A percentile compares a stretch with the other conserved stretches of the same genome.
Conservation (phyloP, 2,888 invertebrate genomes). For the Acheta domesticus region DNA sequence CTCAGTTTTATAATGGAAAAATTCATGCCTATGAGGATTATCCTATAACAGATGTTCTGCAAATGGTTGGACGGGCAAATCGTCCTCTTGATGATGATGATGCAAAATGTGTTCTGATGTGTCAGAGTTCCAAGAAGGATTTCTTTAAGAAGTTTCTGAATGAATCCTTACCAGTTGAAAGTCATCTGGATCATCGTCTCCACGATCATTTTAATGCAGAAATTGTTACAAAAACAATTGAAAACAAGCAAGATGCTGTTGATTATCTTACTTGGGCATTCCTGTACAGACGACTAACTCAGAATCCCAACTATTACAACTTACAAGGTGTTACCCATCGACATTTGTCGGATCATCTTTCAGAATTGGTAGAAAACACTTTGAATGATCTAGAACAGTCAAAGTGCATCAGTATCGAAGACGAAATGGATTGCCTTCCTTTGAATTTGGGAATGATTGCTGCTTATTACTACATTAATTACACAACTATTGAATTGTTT, state of each 20-base stretch:
- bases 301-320: constrained; percentile 99
- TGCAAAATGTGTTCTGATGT: constrained; percentile 92
- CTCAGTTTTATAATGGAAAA: constrained; percentile 85
- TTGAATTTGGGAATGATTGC: constrained; percentile 99
- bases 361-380: constrained; percentile 95
- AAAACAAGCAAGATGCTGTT: constrained; percentile 99
- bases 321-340: constrained; percentile 95
- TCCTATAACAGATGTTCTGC: constrained; percentile 92
- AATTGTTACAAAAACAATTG: constrained; percentile 98
- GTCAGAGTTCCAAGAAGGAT: constrained; percentile 95
- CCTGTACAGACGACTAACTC: constrained; percentile 91
- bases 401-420: constrained; percentile 95
- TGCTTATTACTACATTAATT: constrained; percentile 99
- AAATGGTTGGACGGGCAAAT: constrained; percentile 97
- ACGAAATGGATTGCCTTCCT: constrained; percentile 95
- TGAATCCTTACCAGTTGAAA: constrained; percentile 95
- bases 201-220: constrained; percentile 99
- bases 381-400: constrained; percentile 91
- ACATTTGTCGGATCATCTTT: constrained; percentile 96
- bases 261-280: constrained; percentile 99
- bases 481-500: constrained; percentile 98
- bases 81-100: constrained; percentile 88
- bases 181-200: constrained; percentile 93
- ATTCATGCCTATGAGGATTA: constrained; percentile 88
- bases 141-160: constrained; percentile 98